A percentile compares a stretch with the other conserved stretches of the same genome.
Conservation (phyloP, 2,888 invertebrate genomes). For the Phalangium opilio region DNA sequence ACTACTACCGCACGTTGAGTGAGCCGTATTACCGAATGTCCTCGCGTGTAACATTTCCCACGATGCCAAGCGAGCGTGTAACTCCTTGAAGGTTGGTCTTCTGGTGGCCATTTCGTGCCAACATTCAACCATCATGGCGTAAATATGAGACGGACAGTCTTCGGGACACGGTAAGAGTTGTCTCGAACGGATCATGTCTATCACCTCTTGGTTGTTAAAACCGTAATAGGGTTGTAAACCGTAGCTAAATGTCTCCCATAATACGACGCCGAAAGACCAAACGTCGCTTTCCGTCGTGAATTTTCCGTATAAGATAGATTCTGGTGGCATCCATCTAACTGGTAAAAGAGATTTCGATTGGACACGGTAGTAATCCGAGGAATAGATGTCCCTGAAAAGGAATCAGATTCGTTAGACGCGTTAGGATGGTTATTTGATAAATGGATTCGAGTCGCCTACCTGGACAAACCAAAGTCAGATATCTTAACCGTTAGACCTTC, state of each 20-base stretch:
- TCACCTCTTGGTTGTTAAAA: constrained; percentile 91
- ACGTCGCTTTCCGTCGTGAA: constrained; percentile 96
- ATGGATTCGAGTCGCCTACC: no score
- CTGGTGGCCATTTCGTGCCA: constrained; percentile 89
- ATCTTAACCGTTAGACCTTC: constrained; percentile 91
- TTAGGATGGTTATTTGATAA: no score
- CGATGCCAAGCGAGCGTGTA: constrained; percentile 61
- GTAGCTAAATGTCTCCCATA: constrained; percentile 98
- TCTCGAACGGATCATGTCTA: constrained; percentile 86
- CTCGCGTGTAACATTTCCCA: constrained; percentile 37
- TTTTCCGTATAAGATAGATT: constrained; percentile 91
- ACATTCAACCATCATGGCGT: constrained; percentile 92
- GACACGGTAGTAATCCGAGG: constrained; percentile 81
- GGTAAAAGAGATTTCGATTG: constrained; percentile 87
- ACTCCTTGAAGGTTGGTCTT: constrained; percentile 81
- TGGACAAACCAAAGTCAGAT: constrained; percentile 84
- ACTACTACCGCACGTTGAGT: no score
- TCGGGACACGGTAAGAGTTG: constrained; percentile 84
- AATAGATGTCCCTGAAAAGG: constrained; percentile 78
- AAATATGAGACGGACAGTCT: constrained; percentile 78
- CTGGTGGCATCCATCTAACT: constrained; percentile 99
- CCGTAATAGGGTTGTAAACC: constrained; percentile 91
- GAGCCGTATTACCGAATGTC: constrained; percentile 8
- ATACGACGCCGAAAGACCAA: constrained; percentile 94
- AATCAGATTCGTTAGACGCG: no score